Percentiles rank a stretch among this genome's conserved stretches.
Conservation (phyloP, 2,888 invertebrate species). For the Criorhina ranunculi region DNA sequence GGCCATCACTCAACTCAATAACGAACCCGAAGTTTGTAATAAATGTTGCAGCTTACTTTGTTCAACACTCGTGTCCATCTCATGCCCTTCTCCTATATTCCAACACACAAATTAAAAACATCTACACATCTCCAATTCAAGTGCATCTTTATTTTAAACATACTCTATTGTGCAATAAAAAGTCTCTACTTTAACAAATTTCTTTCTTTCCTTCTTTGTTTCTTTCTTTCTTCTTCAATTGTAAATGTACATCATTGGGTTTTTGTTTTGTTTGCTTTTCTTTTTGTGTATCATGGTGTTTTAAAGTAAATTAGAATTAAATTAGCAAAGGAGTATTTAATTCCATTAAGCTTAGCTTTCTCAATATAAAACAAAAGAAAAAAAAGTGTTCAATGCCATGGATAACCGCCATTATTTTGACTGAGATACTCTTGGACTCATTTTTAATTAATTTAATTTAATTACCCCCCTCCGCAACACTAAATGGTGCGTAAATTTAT, state of each 20-base stretch:
- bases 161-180: constrained; percentile 75
- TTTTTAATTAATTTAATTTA: constrained; percentile 3
- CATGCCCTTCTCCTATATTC: too few species aligned
- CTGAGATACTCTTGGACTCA: background rate
- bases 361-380: background rate
- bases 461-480: background rate
- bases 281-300: constrained; percentile 13
- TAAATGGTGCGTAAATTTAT: constrained; percentile 27
- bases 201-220: constrained; percentile 12
- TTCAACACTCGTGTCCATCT: too few species aligned
- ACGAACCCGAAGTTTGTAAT: too few species aligned
- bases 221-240: constrained; percentile 30
- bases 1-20: too few species aligned
- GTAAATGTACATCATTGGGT: constrained; percentile 55
- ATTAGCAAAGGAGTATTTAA: constrained; percentile 30
- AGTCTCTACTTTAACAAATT: constrained; percentile 63
- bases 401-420: constrained; percentile 12
- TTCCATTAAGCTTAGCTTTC: constrained; percentile 9
- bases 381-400: constrained; percentile 13
- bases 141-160: constrained; percentile 73
- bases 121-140: constrained; percentile 58
- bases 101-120: constrained; percentile 3
- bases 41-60: too few species aligned
- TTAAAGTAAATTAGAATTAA: constrained; percentile 23
- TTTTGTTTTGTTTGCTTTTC: constrained; percentile 1